Evolutionary conservation across 2,888 invertebrate species (phyloP).

Genomic region (Leuctra nigra): DNA sequence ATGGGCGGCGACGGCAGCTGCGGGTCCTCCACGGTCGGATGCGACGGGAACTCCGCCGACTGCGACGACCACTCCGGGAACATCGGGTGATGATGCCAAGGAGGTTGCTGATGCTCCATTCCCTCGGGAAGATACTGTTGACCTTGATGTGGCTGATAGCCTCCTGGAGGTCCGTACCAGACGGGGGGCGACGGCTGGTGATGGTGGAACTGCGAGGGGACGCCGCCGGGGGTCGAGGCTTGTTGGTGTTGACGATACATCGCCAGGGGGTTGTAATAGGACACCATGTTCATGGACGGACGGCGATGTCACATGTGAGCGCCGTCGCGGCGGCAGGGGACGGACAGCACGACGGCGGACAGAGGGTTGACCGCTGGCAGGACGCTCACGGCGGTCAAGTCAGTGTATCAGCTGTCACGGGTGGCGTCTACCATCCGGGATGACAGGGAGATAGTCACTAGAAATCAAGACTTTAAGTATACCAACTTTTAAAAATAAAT

Average conservation of each 20-base stretch:
- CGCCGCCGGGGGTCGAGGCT: constrained; percentile 38
- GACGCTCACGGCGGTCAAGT: no score
- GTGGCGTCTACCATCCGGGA: no score
- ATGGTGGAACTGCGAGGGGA: constrained; percentile 22
- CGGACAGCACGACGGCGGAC: background rate
- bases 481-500: no score
- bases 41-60: constrained; percentile 31
- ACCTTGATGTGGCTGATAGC: constrained; percentile 48
- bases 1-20: constrained; percentile 50
- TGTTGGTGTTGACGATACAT: constrained; percentile 58
- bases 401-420: no score
- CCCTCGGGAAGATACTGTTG: constrained; percentile 30
- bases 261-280: constrained; percentile 62
- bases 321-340: background rate
- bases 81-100: constrained; percentile 26
- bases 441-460: no score
- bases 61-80: constrained; percentile 27
- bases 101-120: constrained; percentile 26
- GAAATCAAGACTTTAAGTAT: no score
- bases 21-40: constrained; percentile 33
- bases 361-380: background rate
- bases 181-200: constrained; percentile 37
- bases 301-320: background rate
- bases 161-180: constrained; percentile 41
- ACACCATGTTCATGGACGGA: constrained; percentile 59